Evolutionary conservation across 2,113 vertebrate genomes (phyloP).

Genomic region (Sigmodon hispidus): DNA sequence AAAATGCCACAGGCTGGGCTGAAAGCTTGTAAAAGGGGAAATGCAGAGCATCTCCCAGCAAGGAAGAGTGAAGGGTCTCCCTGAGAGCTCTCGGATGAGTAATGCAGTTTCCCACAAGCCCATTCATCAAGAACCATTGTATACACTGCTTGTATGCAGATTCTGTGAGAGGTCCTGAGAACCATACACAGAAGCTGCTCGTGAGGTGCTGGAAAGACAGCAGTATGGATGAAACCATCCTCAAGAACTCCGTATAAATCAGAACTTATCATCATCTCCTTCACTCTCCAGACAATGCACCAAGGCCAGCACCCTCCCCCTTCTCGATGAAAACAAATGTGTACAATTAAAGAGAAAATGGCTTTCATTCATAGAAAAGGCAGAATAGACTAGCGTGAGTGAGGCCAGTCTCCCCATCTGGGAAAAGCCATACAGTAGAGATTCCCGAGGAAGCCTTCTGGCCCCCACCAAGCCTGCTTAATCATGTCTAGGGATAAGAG

Average conservation of each 20-base stretch:
- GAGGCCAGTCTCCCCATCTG: not conserved
- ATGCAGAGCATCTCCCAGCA: not conserved
- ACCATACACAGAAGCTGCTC: not conserved
- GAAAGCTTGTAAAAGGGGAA: conserved; percentile 54
- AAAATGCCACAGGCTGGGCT: conserved; percentile 27
- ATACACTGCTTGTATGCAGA: not conserved
- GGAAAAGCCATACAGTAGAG: not conserved
- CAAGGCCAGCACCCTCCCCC: too few species aligned
- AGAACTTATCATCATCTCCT: not conserved
- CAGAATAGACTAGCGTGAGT: not conserved
- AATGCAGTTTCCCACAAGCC: not conserved
- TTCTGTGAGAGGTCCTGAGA: not conserved
- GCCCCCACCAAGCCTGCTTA: not conserved
- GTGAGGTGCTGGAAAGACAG: too few species aligned
- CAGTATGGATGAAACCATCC: not conserved
- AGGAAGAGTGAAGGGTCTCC: not conserved
- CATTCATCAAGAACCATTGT: not conserved
- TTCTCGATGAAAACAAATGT: not conserved
- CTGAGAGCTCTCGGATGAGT: not conserved
- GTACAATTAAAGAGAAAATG: not conserved
- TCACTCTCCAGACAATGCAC: not conserved
- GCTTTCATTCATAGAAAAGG: not conserved
- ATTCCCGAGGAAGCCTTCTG: not conserved
- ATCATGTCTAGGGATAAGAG: not conserved
- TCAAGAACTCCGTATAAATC: not conserved